Percentiles rank a stretch among this genome's conserved stretches.
These are phyloP conservation scores for Nymphalis polychloros DNA, from an alignment of 2,888 invertebrate genomes.

Conservation along the genomic window DNA sequence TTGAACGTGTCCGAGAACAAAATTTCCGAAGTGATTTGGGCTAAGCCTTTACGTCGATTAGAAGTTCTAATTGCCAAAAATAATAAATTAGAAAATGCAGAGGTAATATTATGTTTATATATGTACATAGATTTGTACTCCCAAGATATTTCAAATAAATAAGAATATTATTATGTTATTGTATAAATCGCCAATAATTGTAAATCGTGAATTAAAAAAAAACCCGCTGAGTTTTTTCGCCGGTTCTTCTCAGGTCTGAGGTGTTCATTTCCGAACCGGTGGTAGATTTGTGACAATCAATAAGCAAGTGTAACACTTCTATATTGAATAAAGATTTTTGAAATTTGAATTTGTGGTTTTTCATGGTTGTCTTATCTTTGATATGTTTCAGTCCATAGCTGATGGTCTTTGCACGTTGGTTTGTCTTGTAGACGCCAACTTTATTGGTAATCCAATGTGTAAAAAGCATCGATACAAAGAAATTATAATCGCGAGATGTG, in stretches of 20 bases:
- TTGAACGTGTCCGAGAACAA: constrained; percentile 85
- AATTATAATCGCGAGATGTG: constrained; percentile 83
- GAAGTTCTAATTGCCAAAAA: constrained; percentile 81
- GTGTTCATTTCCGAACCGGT: too few species aligned
- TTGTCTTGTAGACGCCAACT: constrained; percentile 79
- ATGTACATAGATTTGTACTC: too few species aligned
- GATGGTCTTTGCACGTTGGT: constrained; percentile 79
- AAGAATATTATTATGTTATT: too few species aligned
- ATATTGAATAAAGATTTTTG: too few species aligned
- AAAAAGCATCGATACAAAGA: constrained; percentile 85
- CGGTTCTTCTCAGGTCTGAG: too few species aligned
- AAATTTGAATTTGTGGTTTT: not conserved
- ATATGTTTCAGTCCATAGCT: constrained; percentile 70
- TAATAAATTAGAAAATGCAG: constrained; percentile 80
- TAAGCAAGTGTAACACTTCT: too few species aligned
- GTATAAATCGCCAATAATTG: too few species aligned
- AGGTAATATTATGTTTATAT: constrained; percentile 48
- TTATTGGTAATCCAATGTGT: constrained; percentile 84
- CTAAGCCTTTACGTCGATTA: constrained; percentile 77
- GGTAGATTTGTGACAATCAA: too few species aligned
- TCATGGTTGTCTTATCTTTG: not conserved
- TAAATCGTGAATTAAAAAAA: too few species aligned
- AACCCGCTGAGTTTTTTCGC: too few species aligned
- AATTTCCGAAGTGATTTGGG: constrained; percentile 77
- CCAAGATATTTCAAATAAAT: too few species aligned